These are phyloP conservation scores for Selenia dentaria DNA, from an alignment of 2,888 invertebrate genomes.

Conservation along the genomic window DNA sequence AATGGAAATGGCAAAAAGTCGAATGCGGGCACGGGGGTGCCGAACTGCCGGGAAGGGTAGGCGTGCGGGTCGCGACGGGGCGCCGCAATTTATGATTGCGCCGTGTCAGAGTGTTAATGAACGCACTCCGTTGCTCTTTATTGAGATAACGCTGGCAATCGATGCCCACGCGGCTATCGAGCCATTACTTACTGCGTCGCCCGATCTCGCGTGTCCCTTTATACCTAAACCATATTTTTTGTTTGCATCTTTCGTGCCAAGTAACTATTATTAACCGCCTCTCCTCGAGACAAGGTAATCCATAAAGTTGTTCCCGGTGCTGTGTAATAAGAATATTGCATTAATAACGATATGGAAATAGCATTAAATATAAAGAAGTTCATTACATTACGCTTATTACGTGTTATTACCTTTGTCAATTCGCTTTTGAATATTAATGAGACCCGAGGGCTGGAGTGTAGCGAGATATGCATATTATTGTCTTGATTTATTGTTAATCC, in stretches of 20 bases:
- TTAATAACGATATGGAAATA: constrained; percentile 42
- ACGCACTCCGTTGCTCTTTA: constrained; percentile 82
- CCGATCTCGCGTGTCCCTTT: constrained; percentile 74
- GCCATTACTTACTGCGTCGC: constrained; percentile 74
- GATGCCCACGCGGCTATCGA: constrained; percentile 59
- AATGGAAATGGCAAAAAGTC: constrained; percentile 80
- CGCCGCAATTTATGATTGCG: constrained; percentile 81
- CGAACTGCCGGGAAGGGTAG: constrained; percentile 55
- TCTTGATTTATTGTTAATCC: constrained; percentile 25
- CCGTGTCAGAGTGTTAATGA: constrained; percentile 83
- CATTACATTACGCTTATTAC: constrained; percentile 48
- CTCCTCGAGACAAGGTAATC: constrained; percentile 63
- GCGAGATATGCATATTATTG: constrained; percentile 26
- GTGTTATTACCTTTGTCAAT: constrained; percentile 45
- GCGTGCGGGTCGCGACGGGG: constrained; percentile 78
- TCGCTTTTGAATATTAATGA: constrained; percentile 40
- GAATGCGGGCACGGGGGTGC: constrained; percentile 65
- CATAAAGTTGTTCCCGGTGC: constrained; percentile 54
- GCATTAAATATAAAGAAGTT: constrained; percentile 40
- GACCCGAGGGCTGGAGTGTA: constrained; percentile 26
- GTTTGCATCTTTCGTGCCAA: constrained; percentile 64
- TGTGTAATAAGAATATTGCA: constrained; percentile 54
- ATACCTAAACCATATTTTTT: constrained; percentile 58
- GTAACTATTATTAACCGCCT: constrained; percentile 68
- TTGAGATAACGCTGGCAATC: constrained; percentile 81